Conservation (phyloP, 2,888 invertebrate species). For the Coenonympha arcania region DNA sequence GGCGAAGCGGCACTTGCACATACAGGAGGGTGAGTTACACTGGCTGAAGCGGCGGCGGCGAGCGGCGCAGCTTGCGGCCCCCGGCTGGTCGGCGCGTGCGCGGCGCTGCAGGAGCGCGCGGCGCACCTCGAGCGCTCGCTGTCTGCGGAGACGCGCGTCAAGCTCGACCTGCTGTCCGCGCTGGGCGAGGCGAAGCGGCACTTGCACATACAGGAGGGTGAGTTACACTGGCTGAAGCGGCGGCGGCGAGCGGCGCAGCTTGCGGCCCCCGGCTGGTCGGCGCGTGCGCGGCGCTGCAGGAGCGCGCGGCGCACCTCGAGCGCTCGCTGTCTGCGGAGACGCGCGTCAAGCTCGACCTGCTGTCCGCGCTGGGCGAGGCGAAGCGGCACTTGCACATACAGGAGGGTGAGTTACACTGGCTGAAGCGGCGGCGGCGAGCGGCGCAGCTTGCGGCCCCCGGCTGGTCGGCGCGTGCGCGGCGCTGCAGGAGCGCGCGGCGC, state of each 20-base stretch:
- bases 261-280: slow-evolving; percentile 65
- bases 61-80: slow-evolving; percentile 82
- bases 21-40: slow-evolving; percentile 85
- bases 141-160: slow-evolving; percentile 97
- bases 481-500: slow-evolving; percentile 92
- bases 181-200: slow-evolving; percentile 95
- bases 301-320: slow-evolving; percentile 93
- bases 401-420: slow-evolving; percentile 83
- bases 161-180: slow-evolving; percentile 97
- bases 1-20: slow-evolving; percentile 90
- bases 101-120: slow-evolving; percentile 88
- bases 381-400: slow-evolving; percentile 90
- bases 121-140: slow-evolving; percentile 93
- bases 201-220: slow-evolving; percentile 88
- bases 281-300: slow-evolving; percentile 76
- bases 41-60: slow-evolving; percentile 55
- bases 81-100: slow-evolving; percentile 43
- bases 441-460: slow-evolving; percentile 77
- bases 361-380: slow-evolving; percentile 96
- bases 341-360: slow-evolving; percentile 96
- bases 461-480: slow-evolving; percentile 43
- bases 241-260: slow-evolving; percentile 80
- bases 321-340: slow-evolving; percentile 97
- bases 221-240: slow-evolving; percentile 24
- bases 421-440: slow-evolving; percentile 71